These are phyloP conservation scores for Drymodes brunneopygia DNA, from an alignment of 2,113 vertebrate species.

Conservation along the genomic window DNA sequence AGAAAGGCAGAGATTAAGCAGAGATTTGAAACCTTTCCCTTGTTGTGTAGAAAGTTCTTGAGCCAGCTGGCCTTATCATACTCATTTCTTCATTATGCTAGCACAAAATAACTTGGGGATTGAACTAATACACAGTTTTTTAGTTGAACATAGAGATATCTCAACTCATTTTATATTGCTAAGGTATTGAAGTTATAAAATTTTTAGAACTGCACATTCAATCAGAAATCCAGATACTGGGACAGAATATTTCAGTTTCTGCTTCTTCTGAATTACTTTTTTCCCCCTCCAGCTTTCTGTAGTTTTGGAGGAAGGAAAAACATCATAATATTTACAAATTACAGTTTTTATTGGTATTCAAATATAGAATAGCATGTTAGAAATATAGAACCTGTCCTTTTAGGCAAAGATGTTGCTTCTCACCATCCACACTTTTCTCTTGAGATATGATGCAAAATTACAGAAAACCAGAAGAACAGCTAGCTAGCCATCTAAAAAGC, in stretches of 20 bases:
- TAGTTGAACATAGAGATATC: neutral
- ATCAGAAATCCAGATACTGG: neutral
- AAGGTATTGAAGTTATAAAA: neutral
- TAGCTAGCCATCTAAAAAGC: neutral
- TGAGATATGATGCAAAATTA: neutral
- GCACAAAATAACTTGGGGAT: neutral
- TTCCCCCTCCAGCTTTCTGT: rapidly evolving
- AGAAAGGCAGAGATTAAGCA: neutral
- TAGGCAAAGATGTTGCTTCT: neutral
- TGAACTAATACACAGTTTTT: neutral
- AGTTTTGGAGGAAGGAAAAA: neutral
- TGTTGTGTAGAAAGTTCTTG: neutral
- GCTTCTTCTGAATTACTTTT: neutral
- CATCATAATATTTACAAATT: neutral
- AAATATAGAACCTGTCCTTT: neutral
- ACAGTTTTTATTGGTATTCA: neutral
- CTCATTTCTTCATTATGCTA: neutral
- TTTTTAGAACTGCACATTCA: neutral
- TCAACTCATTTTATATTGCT: neutral
- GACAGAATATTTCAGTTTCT: neutral
- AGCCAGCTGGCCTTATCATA: neutral
- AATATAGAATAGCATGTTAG: neutral
- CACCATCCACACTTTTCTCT: neutral
- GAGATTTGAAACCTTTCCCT: neutral
- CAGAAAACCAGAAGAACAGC: neutral